Conservation (phyloP, 1,140 invertebrate species). For the Plodia interpunctella region DNA sequence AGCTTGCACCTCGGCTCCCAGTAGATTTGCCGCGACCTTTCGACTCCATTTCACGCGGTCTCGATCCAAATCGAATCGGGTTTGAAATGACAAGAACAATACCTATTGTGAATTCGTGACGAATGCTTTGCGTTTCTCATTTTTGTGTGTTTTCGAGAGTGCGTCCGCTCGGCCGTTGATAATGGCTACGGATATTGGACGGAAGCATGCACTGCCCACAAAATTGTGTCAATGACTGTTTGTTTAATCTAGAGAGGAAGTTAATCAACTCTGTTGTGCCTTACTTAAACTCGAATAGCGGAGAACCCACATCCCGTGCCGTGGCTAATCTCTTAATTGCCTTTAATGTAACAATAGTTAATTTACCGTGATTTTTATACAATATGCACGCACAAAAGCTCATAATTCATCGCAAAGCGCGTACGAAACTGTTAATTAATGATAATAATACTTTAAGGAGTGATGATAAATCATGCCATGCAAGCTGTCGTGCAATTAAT, state of each 20-base stretch:
- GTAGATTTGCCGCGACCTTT: constrained; percentile 24
- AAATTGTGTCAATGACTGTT: constrained; percentile 55
- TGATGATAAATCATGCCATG: constrained; percentile 21
- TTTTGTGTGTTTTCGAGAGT: constrained; percentile 69
- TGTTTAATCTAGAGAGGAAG: constrained; percentile 40
- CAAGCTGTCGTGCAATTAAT: constrained; percentile 16
- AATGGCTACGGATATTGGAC: constrained; percentile 61
- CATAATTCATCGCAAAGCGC: constrained; percentile 20
- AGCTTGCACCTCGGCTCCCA: constrained; percentile 19
- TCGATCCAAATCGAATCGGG: constrained; percentile 25
- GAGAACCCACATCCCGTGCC: constrained; percentile 15
- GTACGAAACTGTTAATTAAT: constrained; percentile 24
- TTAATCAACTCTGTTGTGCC: constrained; percentile 34
- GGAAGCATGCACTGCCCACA: constrained; percentile 56
- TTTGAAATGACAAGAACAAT: constrained; percentile 55
- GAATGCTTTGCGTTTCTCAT: constrained; percentile 51
- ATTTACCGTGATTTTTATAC: constrained; percentile 33
- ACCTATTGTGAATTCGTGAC: constrained; percentile 56
- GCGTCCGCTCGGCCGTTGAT: constrained; percentile 48
- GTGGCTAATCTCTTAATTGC: constrained; percentile 24
- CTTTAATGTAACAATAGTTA: constrained; percentile 25
- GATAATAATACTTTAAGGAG: constrained; percentile 22
- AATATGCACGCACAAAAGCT: constrained; percentile 26
- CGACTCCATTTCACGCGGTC: constrained; percentile 11
- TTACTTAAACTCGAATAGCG: constrained; percentile 13